Conservation (phyloP, 1,140 invertebrate genomes). For the Aphis gossypii region DNA sequence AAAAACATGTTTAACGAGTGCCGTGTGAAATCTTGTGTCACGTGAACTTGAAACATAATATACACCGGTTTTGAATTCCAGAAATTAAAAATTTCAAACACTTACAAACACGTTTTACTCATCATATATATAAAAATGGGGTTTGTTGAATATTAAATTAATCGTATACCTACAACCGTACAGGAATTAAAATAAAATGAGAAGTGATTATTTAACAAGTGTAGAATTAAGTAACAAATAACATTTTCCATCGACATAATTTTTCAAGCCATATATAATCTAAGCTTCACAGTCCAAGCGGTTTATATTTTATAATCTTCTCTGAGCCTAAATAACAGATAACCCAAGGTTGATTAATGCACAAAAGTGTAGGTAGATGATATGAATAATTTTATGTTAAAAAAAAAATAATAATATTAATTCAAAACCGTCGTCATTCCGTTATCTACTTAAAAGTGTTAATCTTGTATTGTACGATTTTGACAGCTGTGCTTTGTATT, state of each 20-base stretch:
- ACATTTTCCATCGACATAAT: neutral
- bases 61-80: conserved; percentile 40
- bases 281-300: neutral
- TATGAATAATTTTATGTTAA: neutral
- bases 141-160: conserved; percentile 33
- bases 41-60: conserved; percentile 39
- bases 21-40: conserved; percentile 35
- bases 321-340: neutral
- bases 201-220: neutral
- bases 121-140: neutral
- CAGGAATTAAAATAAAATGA: conserved; percentile 30
- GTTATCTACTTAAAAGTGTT: neutral
- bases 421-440: neutral
- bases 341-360: conserved; percentile 14
- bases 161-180: neutral
- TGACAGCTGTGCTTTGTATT: neutral
- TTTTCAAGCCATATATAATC: neutral
- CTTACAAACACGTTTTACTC: conserved; percentile 40
- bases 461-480: neutral
- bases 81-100: conserved; percentile 28
- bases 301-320: conserved; percentile 11
- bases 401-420: neutral
- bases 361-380: neutral
- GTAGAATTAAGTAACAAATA: neutral
- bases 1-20: conserved; percentile 41